Base-by-base conservation (phyloP, 1,140 invertebrate genomes). In the Episyrphus balteatus region DNA sequence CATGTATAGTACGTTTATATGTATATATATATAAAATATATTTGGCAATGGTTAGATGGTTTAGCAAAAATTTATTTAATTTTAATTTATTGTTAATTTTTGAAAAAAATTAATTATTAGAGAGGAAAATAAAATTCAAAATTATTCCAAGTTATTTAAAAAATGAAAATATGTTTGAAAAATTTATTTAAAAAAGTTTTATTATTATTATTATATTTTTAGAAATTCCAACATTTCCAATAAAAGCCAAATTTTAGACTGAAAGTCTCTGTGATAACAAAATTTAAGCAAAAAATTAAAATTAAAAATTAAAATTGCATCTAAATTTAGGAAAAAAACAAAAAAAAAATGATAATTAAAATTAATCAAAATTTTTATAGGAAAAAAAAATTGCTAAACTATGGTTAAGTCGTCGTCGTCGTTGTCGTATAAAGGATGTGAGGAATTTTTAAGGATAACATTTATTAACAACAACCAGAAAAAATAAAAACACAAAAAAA, bases 241-340 rank as follows among this genome's bases (percentile, higher is more conserved):
- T 65, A 59, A 66, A 66, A 66, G 62, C 62, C 62, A 62, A 61
- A 39, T 58, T 53, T 66, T 66, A 66, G 62, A 66, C 62, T 66
- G 62, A 66, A 66, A 62, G 62, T 66, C 62, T 52, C 62, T 66
- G 62, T 66, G 62, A 66, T 66, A 66, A 62, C 44, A 52, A 56
- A 54, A 55, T 49, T 54, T 54, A 30, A 44, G 46, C 46, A 52
- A 43, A 39, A 48, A 46, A 40, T 0, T 18, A 33, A 45, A 46
- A 49, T 46, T 36, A 44, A 51, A 50, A 37, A 49, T 39, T 49
- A 55, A 54, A 50, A 37, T 37, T 17, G 15, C 13, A 37, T 17
- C 36, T 14, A 43, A 45, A 36, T 33, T 34, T 17, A 45, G 32
- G 26, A 45, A 45, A 45, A 21, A 46, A 46, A 51, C 51, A 55